These are phyloP conservation scores for Epizoanthus ramosus DNA, from an alignment of 92 coral and sea anemone species.

Conservation along the genomic window DNA sequence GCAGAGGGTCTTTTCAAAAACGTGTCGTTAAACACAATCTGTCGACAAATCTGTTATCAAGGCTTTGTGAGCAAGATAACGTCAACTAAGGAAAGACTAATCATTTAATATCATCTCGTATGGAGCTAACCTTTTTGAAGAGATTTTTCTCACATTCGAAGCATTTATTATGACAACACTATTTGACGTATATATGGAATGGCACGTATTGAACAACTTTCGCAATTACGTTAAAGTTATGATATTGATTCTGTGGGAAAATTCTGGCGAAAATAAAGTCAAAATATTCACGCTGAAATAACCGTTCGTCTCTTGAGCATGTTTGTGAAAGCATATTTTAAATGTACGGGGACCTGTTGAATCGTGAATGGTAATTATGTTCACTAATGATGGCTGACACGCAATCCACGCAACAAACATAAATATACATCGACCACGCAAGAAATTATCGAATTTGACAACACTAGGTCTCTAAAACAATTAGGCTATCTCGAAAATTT, in stretches of 20 bases:
- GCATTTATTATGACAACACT: not conserved
- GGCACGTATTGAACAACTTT: slow-evolving; percentile 7
- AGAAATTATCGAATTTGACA: slow-evolving; percentile 4
- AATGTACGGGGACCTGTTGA: slow-evolving; percentile 37
- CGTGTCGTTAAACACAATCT: slow-evolving; percentile 29
- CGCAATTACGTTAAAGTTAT: slow-evolving; percentile 25
- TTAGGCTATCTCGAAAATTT: slow-evolving; percentile 11
- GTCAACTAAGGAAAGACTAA: slow-evolving; percentile 19
- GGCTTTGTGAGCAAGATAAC: slow-evolving; percentile 34
- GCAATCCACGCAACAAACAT: slow-evolving; percentile 34
- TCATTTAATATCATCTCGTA: slow-evolving; percentile 25
- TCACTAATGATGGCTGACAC: slow-evolving; percentile 37
- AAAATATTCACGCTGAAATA: slow-evolving; percentile 22
- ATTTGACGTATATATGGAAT: slow-evolving; percentile 6
- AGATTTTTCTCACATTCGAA: slow-evolving; percentile 18
- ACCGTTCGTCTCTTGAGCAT: slow-evolving; percentile 15
- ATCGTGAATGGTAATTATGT: slow-evolving; percentile 35
- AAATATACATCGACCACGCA: slow-evolving; percentile 39
- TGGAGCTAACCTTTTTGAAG: slow-evolving; percentile 30
- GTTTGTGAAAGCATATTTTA: slow-evolving; percentile 20
- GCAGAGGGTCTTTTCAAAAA: slow-evolving; percentile 22
- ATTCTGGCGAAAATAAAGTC: slow-evolving; percentile 30
- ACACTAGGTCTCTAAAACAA: slow-evolving; percentile 33
- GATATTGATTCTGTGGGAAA: slow-evolving; percentile 32
- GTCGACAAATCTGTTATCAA: slow-evolving; percentile 48